These are phyloP conservation scores for Oophaga sylvatica DNA, from an alignment of 2,797 vertebrate genomes.

Conservation along the genomic window DNA sequence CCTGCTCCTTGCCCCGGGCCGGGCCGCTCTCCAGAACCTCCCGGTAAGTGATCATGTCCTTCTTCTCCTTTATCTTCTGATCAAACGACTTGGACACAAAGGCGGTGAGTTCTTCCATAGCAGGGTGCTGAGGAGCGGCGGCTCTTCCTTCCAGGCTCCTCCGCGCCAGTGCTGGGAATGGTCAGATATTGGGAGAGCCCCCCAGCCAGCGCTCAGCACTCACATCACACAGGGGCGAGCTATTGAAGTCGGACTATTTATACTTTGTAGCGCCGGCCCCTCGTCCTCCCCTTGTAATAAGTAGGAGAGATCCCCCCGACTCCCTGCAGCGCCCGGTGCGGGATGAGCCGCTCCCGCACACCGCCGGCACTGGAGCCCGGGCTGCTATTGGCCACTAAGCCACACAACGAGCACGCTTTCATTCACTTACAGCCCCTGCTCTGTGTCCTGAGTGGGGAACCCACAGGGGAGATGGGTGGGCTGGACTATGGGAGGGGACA, in stretches of 20 bases:
- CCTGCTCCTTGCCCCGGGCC: constrained; percentile 82
- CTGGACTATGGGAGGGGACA: constrained; percentile 78
- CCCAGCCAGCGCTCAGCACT: constrained; percentile 74
- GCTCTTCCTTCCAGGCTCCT: constrained; percentile 67
- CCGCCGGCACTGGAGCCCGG: constrained; percentile 70
- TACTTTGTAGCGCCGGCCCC: constrained; percentile 96
- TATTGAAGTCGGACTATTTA: constrained; percentile 98
- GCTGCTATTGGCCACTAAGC: constrained; percentile 85
- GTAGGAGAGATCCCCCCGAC: constrained; percentile 82
- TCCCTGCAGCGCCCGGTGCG: constrained; percentile 69
- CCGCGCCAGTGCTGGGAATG: constrained; percentile 58
- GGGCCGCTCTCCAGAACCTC: constrained; percentile 94
- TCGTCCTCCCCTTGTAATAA: constrained; percentile 91
- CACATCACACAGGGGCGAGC: constrained; percentile 87
- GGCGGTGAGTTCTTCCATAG: constrained; percentile 98
- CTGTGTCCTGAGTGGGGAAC: constrained; percentile 87
- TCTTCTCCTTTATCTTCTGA: constrained; percentile 98
- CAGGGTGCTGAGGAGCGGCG: constrained; percentile 67
- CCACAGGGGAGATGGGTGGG: constrained; percentile 82
- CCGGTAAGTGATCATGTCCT: constrained; percentile 95
- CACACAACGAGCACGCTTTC: constrained; percentile 93
- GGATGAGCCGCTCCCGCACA: constrained; percentile 69
- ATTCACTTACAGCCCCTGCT: constrained; percentile 89
- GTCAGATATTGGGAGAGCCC: constrained; percentile 78
- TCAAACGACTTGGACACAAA: constrained; percentile 99